Base-by-base conservation (phyloP, 2,888 invertebrate genomes). In the Eupithecia inturbata region DNA sequence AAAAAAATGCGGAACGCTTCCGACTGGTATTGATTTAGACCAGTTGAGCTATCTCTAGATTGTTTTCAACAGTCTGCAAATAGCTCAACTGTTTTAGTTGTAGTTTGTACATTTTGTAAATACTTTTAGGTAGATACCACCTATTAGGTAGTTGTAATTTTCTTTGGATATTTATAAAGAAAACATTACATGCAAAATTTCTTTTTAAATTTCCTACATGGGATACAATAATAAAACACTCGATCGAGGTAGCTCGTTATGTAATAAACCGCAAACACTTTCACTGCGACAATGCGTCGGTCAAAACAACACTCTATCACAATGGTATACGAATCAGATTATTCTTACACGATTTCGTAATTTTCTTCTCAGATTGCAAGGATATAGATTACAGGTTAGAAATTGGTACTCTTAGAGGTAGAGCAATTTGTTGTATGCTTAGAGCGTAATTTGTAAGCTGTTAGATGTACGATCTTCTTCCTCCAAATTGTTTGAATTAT, bases 171-270 rank as follows among this genome's bases (percentile, higher is more conserved):
- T 41, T 41, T 14, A n/a, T 41, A 12, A 39, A 14, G 39, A 39
- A 39, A 39, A 39, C 39, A 12, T 45, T 19, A 45, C 49, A 22
- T 53, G 12, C 12, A 53, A 53, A 12, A 22, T 57, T 57, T 57
- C 57, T 26, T 26, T 26, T 26, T 26, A 5, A 12, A 57, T 67
- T 73, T 72, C 62, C n/a, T n/a, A n/a, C n/a, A 53, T 85, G 82
- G 83, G 49, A 28, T 83, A 82, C 81, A 84, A 85, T 77, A 71
- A 78, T 81, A 81, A 80, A 78, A 80, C 77, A 80, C 82, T 84
- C 85, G 83, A 81, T 82, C 83, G 89, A 90, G 90, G 89, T 88
- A 84, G 91, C 83, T 88, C 82, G 80, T 93, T 92, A 91, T 88
- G 90, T 88, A 93, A 93, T 26, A 10, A 75, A 81, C 81, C 82